A percentile compares a stretch with the other conserved stretches of the same genome.
These are phyloP conservation scores for Lutjanus argentimaculatus DNA, from an alignment of 2,797 vertebrate species.

Conservation along the genomic window DNA sequence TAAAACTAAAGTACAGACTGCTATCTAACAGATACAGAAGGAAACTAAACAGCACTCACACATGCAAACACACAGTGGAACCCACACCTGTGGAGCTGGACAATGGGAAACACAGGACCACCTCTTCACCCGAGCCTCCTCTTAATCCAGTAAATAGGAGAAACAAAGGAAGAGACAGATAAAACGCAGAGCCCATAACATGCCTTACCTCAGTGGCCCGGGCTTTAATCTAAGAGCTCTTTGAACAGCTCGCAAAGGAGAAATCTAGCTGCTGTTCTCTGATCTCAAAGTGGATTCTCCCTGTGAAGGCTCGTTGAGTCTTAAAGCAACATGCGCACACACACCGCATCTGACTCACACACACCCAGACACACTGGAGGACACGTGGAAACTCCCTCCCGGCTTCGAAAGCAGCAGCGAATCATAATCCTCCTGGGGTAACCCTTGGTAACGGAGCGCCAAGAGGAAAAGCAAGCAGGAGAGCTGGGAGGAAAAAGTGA, in stretches of 20 bases:
- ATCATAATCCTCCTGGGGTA: conserved; percentile 78
- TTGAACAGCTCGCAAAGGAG: conserved; percentile 81
- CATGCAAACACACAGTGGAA: conserved; percentile 43
- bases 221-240: conserved; percentile 86
- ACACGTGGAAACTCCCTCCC: conserved; percentile 87
- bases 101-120: conserved; percentile 55
- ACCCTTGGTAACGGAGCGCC: conserved; percentile 71
- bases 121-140: conserved; percentile 46
- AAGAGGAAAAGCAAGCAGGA: conserved; percentile 63
- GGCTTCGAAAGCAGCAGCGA: conserved; percentile 64
- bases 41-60: conserved; percentile 35
- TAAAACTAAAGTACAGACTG: conserved; percentile 6
- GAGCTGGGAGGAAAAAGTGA: conserved; percentile 77
- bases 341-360: conserved; percentile 74
- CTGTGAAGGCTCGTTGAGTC: conserved; percentile 70
- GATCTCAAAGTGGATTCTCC: conserved; percentile 82
- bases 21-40: conserved; percentile 29
- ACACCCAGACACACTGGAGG: conserved; percentile 69
- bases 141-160: conserved; percentile 67
- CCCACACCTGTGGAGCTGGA: conserved; percentile 75
- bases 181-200: conserved; percentile 69
- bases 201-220: conserved; percentile 82
- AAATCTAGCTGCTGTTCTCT: conserved; percentile 75
- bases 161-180: conserved; percentile 74
- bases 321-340: conserved; percentile 75